Conservation (phyloP, 2,888 invertebrate species). For the Mystacides longicornis region DNA sequence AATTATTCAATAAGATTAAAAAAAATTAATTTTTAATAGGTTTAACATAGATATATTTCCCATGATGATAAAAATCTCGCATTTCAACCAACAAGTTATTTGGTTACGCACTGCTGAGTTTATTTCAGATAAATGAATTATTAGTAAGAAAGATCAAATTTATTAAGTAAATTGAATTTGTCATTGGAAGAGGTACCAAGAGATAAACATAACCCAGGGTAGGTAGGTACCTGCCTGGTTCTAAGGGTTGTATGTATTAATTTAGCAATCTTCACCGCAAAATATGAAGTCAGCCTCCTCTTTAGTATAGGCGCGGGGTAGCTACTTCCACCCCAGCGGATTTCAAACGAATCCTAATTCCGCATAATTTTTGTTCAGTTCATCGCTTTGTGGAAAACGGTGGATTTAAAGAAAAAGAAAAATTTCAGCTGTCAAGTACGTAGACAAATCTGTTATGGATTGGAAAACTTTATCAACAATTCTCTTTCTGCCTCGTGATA, state of each 20-base stretch:
- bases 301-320: too few species aligned
- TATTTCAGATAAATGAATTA: too few species aligned
- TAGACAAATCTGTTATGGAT: not conserved
- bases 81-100: too few species aligned
- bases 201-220: not conserved
- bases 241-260: too few species aligned
- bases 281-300: not conserved
- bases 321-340: not conserved
- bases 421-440: not conserved
- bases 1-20: too few species aligned
- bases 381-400: not conserved
- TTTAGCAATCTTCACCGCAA: constrained; percentile 1
- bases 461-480: constrained; percentile 2
- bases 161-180: not conserved
- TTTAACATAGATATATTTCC: too few species aligned
- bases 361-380: not conserved
- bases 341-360: not conserved
- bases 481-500: too few species aligned
- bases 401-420: not conserved
- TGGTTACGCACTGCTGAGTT: too few species aligned
- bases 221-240: too few species aligned
- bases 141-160: not conserved
- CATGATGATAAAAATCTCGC: too few species aligned
- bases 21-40: too few species aligned
- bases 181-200: not conserved